Evolutionary conservation across 1,140 invertebrate species (phyloP).

Genomic region (Matsumurasca onukii): DNA sequence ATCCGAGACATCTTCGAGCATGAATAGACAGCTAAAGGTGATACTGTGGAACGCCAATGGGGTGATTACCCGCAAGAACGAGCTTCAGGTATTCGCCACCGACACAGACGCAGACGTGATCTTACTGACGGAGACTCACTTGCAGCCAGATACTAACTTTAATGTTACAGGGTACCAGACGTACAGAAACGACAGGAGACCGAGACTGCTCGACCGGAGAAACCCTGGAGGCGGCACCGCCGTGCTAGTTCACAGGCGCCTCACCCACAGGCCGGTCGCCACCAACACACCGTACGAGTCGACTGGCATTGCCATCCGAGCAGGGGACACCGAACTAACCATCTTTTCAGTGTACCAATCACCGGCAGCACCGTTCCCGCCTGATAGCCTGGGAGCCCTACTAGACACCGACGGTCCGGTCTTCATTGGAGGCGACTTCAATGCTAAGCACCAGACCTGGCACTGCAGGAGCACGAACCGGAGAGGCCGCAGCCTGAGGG

Average conservation of each 20-base stretch:
- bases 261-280: background rate
- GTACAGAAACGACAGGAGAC: background rate
- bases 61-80: background rate
- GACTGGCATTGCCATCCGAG: background rate
- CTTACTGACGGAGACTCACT: background rate
- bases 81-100: background rate
- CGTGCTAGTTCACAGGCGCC: background rate
- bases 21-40: background rate
- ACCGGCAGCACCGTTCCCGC: background rate
- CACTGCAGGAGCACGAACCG: background rate
- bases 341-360: background rate
- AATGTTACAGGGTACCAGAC: background rate
- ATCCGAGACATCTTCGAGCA: background rate
- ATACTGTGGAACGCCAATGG: background rate
- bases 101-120: background rate
- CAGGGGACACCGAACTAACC: background rate
- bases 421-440: background rate
- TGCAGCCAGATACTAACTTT: background rate
- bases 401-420: background rate
- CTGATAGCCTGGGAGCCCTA: background rate
- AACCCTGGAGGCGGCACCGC: background rate
- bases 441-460: background rate
- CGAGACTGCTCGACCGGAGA: background rate
- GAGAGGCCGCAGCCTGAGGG: background rate
- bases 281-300: background rate